Conservation (phyloP, 2,888 invertebrate genomes). For the Oscheius myriophilus region DNA sequence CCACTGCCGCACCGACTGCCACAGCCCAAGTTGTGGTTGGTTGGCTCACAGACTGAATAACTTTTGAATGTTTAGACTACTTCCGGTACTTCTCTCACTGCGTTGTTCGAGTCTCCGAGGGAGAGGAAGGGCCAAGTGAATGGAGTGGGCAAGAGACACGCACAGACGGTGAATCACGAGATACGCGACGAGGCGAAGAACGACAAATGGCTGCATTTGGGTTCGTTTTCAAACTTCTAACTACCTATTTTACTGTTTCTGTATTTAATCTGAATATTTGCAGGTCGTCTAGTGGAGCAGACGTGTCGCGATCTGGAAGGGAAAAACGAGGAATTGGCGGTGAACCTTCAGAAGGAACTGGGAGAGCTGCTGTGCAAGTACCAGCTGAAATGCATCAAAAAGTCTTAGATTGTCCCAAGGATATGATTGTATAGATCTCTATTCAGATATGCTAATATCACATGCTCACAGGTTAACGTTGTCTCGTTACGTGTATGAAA, state of each 20-base stretch:
- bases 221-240: neutral
- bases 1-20: conserved; percentile 13
- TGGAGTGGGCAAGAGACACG: conserved; percentile 16
- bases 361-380: conserved; percentile 26
- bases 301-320: conserved; percentile 28
- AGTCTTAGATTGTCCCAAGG: neutral
- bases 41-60: neutral
- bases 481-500: no score
- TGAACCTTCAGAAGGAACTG: conserved; percentile 29
- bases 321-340: conserved; percentile 18
- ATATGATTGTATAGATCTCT: no score
- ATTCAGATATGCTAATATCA: no score
- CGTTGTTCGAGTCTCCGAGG: conserved; percentile 4
- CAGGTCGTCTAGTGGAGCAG: conserved; percentile 26
- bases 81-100: conserved; percentile 2
- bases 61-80: conserved; percentile 7
- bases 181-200: neutral
- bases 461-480: no score
- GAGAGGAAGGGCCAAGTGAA: conserved; percentile 8
- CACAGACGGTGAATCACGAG: neutral
- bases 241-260: no score
- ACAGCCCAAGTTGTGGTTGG: conserved; percentile 31
- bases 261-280: conserved; percentile 1
- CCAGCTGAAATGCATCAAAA: conserved; percentile 13
- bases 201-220: conserved; percentile 28